These are phyloP conservation scores for Vanessa tameamea DNA, from an alignment of 1,140 invertebrate genomes.

Conservation along the genomic window DNA sequence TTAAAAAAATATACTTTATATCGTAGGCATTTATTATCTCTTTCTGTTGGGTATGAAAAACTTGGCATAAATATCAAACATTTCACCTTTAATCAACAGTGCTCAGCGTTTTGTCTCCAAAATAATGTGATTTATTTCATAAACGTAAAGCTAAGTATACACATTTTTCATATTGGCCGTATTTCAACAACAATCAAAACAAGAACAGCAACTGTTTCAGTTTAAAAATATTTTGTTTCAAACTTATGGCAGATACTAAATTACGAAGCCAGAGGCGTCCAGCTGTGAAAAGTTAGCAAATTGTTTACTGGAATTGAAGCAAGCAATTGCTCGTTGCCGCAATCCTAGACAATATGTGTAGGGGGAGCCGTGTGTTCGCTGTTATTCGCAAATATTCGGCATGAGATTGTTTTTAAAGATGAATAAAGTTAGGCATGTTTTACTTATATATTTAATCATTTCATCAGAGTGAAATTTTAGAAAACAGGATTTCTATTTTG, in stretches of 20 bases:
- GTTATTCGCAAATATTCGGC: slow-evolving; percentile 6
- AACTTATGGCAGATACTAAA: slow-evolving; percentile 13
- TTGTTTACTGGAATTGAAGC: slow-evolving; percentile 25
- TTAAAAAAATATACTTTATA: too few relatives aligned
- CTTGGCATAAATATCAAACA: too few relatives aligned
- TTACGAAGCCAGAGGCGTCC: slow-evolving; percentile 19
- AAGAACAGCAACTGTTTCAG: not conserved
- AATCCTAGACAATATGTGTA: slow-evolving; percentile 21
- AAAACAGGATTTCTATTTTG: too few relatives aligned
- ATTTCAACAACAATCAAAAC: slow-evolving; percentile 6
- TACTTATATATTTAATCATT: too few relatives aligned
- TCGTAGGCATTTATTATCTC: too few relatives aligned
- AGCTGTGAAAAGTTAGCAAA: slow-evolving; percentile 28
- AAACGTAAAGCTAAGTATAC: not conserved
- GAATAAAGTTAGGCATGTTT: not conserved
- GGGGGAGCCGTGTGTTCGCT: not conserved
- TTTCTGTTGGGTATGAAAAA: too few relatives aligned
- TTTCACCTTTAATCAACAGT: not conserved
- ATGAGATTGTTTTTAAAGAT: not conserved
- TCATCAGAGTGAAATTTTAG: too few relatives aligned
- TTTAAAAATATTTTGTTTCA: slow-evolving; percentile 14
- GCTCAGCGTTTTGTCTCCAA: not conserved
- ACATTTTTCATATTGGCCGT: slow-evolving; percentile 3
- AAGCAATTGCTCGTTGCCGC: slow-evolving; percentile 16
- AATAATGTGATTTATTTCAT: not conserved